Conservation (phyloP, 1,140 invertebrate genomes). For the Drosophila kurseongensis region DNA sequence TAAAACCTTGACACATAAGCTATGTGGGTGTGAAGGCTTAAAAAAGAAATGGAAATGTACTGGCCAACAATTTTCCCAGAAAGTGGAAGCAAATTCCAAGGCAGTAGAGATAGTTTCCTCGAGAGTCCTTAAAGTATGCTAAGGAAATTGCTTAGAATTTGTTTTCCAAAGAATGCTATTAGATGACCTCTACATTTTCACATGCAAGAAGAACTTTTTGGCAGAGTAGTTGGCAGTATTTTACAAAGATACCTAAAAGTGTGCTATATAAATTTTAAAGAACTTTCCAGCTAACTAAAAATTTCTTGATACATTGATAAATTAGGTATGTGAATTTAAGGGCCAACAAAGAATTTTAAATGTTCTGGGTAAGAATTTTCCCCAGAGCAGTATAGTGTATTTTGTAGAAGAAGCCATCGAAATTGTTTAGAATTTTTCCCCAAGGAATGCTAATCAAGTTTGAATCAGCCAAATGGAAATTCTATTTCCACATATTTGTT, state of each 20-base stretch:
- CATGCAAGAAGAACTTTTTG: neutral
- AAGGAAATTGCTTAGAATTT: neutral
- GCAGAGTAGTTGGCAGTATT: neutral
- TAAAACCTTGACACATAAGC: slow-evolving; percentile 41
- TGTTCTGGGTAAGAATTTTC: neutral
- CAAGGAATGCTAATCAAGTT: slow-evolving; percentile 29
- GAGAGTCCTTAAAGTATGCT: slow-evolving; percentile 1
- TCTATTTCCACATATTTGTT: slow-evolving; percentile 40
- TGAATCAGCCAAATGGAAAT: slow-evolving; percentile 23
- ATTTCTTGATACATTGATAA: neutral
- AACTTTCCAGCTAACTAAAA: neutral
- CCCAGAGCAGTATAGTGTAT: neutral
- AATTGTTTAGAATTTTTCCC: slow-evolving; percentile 12
- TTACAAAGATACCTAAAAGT: neutral
- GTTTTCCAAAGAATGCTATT: neutral
- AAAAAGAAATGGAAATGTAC: neutral
- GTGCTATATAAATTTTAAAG: neutral
- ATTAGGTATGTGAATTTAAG: too few relatives aligned
- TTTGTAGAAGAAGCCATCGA: neutral
- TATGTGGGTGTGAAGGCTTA: slow-evolving; percentile 1
- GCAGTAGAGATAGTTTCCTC: neutral
- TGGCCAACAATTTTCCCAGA: neutral
- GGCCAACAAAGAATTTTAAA: neutral
- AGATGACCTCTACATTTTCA: neutral
- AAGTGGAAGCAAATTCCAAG: neutral